A percentile compares a stretch with the other conserved stretches of the same genome.
phyloP scores from a whole-genome alignment of 2,797 vertebrate species.

The Rhinatrema bivittatum region DNA sequence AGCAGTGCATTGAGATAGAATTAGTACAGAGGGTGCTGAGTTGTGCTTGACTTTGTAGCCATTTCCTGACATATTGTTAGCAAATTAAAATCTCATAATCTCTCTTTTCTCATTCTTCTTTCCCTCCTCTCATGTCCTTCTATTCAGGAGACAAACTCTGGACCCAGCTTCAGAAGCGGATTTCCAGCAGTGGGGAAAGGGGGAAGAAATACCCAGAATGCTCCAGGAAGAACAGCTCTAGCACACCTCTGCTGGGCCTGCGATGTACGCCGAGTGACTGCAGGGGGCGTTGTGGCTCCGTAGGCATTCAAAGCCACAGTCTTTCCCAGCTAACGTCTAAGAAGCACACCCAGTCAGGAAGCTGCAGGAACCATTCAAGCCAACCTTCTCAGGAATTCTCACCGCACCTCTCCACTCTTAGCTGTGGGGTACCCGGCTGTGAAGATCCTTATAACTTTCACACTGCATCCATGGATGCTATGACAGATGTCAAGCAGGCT shows the following conservation, averaged over 20 bases:
- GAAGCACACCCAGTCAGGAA: not conserved
- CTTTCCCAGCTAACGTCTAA: not conserved
- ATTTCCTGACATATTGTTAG: too few relatives aligned
- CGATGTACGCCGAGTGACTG: not conserved
- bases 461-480: too few relatives aligned
- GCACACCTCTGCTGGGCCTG: constrained; percentile 11
- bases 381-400: not conserved
- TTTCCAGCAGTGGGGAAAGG: constrained; percentile 8
- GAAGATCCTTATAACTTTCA: too few relatives aligned
- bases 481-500: too few relatives aligned
- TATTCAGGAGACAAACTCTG: constrained; percentile 77
- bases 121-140: not conserved
- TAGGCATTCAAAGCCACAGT: too few relatives aligned
- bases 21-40: too few relatives aligned
- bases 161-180: constrained; percentile 70
- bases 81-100: too few relatives aligned
- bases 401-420: not conserved
- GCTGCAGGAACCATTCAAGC: not conserved
- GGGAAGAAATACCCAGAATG: constrained; percentile 34
- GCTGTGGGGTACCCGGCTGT: too few relatives aligned
- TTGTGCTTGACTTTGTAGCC: too few relatives aligned
- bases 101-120: not conserved
- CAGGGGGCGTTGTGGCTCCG: too few relatives aligned
- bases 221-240: constrained; percentile 4
- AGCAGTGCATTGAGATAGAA: too few relatives aligned